phyloP scores from a whole-genome alignment of 2,888 invertebrate genomes.

The Athetis lepigone region DNA sequence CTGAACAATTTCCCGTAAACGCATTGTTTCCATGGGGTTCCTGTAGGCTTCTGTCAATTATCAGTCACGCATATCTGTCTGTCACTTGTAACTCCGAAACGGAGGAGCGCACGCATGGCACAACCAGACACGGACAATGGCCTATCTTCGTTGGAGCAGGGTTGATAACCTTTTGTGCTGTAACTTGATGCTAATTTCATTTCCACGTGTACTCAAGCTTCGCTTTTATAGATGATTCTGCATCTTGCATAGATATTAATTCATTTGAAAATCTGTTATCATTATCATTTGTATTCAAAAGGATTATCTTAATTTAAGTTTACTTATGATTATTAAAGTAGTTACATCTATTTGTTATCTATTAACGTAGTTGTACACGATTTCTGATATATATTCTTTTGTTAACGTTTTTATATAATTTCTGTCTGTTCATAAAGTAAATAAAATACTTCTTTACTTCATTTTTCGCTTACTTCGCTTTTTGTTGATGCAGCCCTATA shows the following conservation, averaged over 20 bases:
- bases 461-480: background rate
- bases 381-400: no score
- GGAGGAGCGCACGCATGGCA: conserved; percentile 70
- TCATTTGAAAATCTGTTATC: background rate
- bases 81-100: conserved; percentile 49
- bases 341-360: background rate
- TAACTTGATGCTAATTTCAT: conserved; percentile 5
- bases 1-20: conserved; percentile 57
- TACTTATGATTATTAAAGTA: background rate
- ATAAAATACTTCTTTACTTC: background rate
- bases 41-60: conserved; percentile 66
- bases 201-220: background rate
- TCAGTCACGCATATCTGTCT: conserved; percentile 69
- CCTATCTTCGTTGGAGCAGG: conserved; percentile 53
- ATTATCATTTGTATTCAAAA: background rate
- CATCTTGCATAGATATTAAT: background rate
- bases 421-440: no score
- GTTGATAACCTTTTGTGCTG: conserved; percentile 52
- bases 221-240: background rate
- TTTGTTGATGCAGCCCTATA: conserved; percentile 44
- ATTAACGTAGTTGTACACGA: no score
- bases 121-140: conserved; percentile 65
- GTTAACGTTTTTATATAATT: no score
- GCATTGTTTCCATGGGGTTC: conserved; percentile 57
- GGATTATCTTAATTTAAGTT: no score